Conservation (phyloP, 2,888 invertebrate genomes). For the Tipula lateralis region DNA sequence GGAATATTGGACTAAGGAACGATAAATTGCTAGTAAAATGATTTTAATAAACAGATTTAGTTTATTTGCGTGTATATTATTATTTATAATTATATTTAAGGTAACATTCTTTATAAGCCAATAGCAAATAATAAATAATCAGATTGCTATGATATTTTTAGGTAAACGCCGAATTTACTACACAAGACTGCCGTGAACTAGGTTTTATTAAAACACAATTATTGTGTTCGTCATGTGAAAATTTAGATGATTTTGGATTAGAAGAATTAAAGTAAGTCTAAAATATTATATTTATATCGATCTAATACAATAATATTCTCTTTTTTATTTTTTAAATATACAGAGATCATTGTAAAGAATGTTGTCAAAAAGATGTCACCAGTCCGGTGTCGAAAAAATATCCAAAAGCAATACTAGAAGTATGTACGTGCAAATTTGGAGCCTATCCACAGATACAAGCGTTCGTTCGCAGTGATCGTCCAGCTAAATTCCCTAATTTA, state of each 20-base stretch:
- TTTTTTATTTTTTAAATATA: background rate
- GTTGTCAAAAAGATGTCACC: constrained; percentile 71
- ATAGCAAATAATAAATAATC: background rate
- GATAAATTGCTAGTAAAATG: background rate
- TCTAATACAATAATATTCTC: background rate
- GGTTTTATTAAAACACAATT: constrained; percentile 84
- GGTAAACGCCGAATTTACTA: constrained; percentile 56
- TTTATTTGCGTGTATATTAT: background rate
- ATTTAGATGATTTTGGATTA: constrained; percentile 61
- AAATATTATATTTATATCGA: background rate
- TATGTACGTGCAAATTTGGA: constrained; percentile 97
- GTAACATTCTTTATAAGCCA: background rate
- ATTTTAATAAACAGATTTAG: background rate
- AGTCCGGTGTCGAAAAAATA: constrained; percentile 68
- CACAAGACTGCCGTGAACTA: constrained; percentile 76
- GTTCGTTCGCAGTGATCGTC: constrained; percentile 90
- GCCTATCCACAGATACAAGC: constrained; percentile 98
- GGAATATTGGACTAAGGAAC: background rate
- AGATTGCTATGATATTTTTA: background rate
- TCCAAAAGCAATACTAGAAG: constrained; percentile 87
- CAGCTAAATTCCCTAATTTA: constrained; percentile 84
- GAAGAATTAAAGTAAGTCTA: constrained; percentile 42
- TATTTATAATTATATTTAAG: background rate
- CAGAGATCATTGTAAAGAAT: constrained; percentile 60
- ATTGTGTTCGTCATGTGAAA: constrained; percentile 83